phyloP scores from a whole-genome alignment of 2,888 invertebrate genomes.

The Hanleya hanleyi region DNA sequence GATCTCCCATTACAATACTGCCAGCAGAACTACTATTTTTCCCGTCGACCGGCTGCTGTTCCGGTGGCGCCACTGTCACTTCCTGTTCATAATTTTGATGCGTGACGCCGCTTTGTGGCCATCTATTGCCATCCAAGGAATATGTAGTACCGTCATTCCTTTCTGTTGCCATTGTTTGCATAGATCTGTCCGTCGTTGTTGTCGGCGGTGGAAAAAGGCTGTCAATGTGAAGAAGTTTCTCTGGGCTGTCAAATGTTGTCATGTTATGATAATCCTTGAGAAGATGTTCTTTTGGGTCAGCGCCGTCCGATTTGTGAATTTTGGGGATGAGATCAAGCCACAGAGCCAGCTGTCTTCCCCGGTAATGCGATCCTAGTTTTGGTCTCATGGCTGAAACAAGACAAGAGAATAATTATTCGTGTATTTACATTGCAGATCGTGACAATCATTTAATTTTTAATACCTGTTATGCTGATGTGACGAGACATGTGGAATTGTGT shows the following conservation, averaged over 20 bases:
- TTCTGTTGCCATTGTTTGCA: neutral
- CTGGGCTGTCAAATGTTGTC: conserved; percentile 87
- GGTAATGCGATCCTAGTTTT: conserved; percentile 92
- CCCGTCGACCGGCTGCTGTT: neutral
- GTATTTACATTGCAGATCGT: too few species aligned
- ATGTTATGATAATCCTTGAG: conserved; percentile 88
- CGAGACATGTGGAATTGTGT: too few species aligned
- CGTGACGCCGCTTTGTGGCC: neutral
- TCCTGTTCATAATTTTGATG: neutral
- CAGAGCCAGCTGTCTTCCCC: conserved; percentile 95
- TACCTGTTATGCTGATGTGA: too few species aligned
- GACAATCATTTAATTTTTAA: too few species aligned
- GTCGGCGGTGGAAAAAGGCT: conserved; percentile 63
- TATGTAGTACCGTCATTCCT: neutral
- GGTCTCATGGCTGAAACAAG: conserved; percentile 86
- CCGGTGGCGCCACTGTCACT: neutral
- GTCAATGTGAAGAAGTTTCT: conserved; percentile 78
- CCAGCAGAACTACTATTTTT: neutral
- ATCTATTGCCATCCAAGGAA: neutral
- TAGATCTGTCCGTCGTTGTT: conserved; percentile 40
- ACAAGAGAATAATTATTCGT: conserved; percentile 6
- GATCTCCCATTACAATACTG: neutral
- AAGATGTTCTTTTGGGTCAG: conserved; percentile 90
- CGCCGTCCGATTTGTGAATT: conserved; percentile 86
- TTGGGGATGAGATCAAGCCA: conserved; percentile 97